phyloP scores from a whole-genome alignment of 1,140 invertebrate species.

The Camponotus vicinus region DNA sequence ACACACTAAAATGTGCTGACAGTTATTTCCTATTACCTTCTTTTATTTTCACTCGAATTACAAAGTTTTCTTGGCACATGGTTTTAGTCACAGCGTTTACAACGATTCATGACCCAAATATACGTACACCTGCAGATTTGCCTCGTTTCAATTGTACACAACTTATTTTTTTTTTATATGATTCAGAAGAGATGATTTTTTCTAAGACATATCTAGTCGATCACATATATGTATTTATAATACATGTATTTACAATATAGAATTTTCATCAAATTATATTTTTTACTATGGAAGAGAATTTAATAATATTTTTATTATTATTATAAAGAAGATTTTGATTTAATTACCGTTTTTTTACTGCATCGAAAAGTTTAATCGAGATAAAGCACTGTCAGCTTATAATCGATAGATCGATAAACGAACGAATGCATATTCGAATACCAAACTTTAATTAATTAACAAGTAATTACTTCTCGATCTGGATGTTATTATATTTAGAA shows the following conservation, averaged over 20 bases:
- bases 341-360: background rate
- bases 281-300: background rate
- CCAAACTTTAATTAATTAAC: slow-evolving; percentile 10
- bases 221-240: background rate
- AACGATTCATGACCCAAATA: slow-evolving; percentile 67
- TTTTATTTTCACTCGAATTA: slow-evolving; percentile 68
- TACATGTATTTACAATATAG: background rate
- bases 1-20: background rate
- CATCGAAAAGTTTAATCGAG: slow-evolving; percentile 1
- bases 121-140: slow-evolving; percentile 56
- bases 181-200: slow-evolving; percentile 12
- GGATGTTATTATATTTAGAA: slow-evolving; percentile 14
- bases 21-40: slow-evolving; percentile 71
- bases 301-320: background rate
- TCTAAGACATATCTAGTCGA: background rate
- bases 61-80: slow-evolving; percentile 72
- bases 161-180: slow-evolving; percentile 7
- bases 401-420: slow-evolving; percentile 3
- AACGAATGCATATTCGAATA: slow-evolving; percentile 27
- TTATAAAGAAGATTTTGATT: slow-evolving; percentile 19
- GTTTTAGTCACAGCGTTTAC: slow-evolving; percentile 38
- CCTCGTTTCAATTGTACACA: slow-evolving; percentile 36
- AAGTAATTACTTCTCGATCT: slow-evolving; percentile 46
- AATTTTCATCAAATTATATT: slow-evolving; percentile 21
- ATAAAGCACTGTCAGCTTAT: background rate